Evolutionary conservation across 2,797 vertebrate species (phyloP).

Genomic region (Atherinosoma microstoma): DNA sequence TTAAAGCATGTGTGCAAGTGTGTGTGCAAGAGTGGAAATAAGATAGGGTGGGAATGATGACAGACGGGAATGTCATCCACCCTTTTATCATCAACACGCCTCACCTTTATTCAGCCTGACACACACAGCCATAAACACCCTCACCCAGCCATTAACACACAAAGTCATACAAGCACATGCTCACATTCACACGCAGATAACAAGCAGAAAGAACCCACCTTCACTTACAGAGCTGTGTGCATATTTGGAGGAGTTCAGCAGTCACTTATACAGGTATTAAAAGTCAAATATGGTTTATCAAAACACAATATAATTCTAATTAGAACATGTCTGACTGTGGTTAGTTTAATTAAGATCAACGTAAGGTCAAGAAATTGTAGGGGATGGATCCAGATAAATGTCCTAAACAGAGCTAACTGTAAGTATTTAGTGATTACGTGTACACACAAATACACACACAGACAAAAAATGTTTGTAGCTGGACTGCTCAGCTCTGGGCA

Average conservation of each 20-base stretch:
- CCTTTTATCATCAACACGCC: conserved; percentile 76
- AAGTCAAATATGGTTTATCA: conserved; percentile 2
- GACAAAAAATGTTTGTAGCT: conserved; percentile 33
- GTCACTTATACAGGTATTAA: conserved; percentile 1
- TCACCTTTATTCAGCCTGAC: conserved; percentile 74
- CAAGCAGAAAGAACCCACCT: conserved; percentile 15
- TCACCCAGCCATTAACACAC: conserved; percentile 57
- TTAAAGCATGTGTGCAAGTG: conserved; percentile 34
- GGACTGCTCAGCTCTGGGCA: conserved; percentile 37
- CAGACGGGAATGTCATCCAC: conserved; percentile 79
- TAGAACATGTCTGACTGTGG: background rate
- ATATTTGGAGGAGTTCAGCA: conserved; percentile 15
- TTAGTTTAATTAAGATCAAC: background rate
- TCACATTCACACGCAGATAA: conserved; percentile 20
- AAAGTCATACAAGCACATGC: conserved; percentile 29
- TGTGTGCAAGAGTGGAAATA: conserved; percentile 50
- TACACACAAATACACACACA: conserved; percentile 4
- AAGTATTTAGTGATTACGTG: conserved; percentile 33
- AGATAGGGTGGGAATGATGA: conserved; percentile 75
- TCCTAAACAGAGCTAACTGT: conserved; percentile 32
- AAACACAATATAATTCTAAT: background rate
- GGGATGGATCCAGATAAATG: conserved; percentile 19
- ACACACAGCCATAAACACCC: conserved; percentile 62
- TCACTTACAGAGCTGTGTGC: background rate
- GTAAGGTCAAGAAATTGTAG: conserved; percentile 19